phyloP scores from a whole-genome alignment of 2,797 vertebrate species.

The Rhinogobio ventralis region DNA sequence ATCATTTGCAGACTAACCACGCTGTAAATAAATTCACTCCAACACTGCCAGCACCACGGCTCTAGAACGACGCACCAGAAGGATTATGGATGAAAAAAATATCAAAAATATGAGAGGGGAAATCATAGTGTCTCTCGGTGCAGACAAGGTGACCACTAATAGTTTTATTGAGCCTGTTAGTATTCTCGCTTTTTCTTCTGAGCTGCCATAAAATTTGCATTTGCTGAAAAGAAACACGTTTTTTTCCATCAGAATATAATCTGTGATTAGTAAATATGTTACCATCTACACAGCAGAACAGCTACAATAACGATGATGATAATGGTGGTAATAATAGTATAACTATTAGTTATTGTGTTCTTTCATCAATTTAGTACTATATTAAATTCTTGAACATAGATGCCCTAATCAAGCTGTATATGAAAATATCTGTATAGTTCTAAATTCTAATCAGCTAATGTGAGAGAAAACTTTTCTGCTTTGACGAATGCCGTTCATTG shows the following conservation, averaged over 20 bases:
- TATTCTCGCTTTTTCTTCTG: slow-evolving; percentile 56
- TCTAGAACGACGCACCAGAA: slow-evolving; percentile 76
- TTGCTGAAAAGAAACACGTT: neutral
- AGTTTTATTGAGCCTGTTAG: slow-evolving; percentile 75
- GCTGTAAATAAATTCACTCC: slow-evolving; percentile 96
- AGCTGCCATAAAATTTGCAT: neutral
- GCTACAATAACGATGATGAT: neutral
- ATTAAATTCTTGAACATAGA: neutral
- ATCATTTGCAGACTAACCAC: slow-evolving; percentile 95
- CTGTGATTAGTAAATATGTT: slow-evolving; percentile 5
- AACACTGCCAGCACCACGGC: slow-evolving; percentile 93
- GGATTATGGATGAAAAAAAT: slow-evolving; percentile 53
- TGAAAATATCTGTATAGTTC: neutral
- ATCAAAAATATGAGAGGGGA: slow-evolving; percentile 78
- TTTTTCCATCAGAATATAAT: neutral
- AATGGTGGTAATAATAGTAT: neutral
- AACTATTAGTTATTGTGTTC: neutral
- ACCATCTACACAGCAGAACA: slow-evolving; percentile 5
- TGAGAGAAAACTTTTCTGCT: neutral
- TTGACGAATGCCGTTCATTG: neutral
- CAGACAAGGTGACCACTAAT: slow-evolving; percentile 83
- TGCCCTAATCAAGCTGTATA: slow-evolving; percentile 14
- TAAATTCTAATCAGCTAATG: slow-evolving; percentile 4
- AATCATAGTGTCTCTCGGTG: slow-evolving; percentile 85
- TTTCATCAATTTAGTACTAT: neutral